These are phyloP conservation scores for Ammodytes dubius DNA, from an alignment of 2,113 vertebrate species.

Conservation along the genomic window DNA sequence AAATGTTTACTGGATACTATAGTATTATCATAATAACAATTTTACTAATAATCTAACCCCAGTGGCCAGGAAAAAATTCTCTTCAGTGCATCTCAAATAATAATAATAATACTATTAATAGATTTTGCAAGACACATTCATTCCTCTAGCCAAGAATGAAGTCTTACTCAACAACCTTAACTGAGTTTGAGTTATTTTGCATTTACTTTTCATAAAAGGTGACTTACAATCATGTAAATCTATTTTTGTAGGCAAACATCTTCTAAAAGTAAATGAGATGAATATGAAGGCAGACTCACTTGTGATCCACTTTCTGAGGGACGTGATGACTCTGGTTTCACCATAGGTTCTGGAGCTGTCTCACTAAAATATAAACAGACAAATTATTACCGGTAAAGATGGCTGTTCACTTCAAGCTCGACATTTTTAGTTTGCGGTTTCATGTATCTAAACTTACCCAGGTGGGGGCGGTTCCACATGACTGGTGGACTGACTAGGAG, in stretches of 20 bases:
- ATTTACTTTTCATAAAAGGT: background rate
- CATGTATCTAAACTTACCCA: slow-evolving; percentile 50
- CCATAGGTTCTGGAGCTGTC: slow-evolving; percentile 44
- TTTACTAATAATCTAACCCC: too few species aligned
- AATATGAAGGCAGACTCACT: slow-evolving; percentile 29
- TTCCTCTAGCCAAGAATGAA: background rate
- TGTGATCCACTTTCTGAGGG: slow-evolving; percentile 57
- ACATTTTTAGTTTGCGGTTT: background rate
- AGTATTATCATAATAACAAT: too few species aligned
- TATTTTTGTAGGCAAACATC: background rate
- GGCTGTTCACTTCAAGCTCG: background rate
- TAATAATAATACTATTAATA: too few species aligned
- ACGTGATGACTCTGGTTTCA: slow-evolving; percentile 37
- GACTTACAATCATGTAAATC: too few species aligned
- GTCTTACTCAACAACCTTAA: background rate
- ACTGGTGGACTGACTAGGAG: slow-evolving; percentile 86
- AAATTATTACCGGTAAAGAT: background rate
- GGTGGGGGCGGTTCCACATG: slow-evolving; percentile 86
- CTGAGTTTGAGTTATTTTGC: background rate
- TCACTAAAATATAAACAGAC: slow-evolving; percentile 62
- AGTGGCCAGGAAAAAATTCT: too few species aligned
- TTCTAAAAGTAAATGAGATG: background rate
- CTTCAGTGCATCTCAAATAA: too few species aligned
- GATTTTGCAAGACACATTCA: too few species aligned
- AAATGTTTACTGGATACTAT: too few species aligned